phyloP scores from a whole-genome alignment of 2,888 invertebrate genomes.

The Onchidella celtica region DNA sequence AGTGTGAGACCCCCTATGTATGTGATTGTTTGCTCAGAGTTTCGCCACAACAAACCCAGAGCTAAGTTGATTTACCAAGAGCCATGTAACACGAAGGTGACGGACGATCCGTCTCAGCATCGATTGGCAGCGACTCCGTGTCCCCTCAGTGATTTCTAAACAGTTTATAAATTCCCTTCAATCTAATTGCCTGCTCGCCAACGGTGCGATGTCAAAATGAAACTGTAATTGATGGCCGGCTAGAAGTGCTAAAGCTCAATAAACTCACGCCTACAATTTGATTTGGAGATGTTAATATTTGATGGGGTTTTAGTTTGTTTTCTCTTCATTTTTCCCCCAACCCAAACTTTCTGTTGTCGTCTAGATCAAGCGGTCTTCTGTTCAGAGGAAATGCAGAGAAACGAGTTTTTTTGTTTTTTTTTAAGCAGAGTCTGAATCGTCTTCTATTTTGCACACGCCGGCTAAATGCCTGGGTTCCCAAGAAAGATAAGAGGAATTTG shows the following conservation, averaged over 20 bases:
- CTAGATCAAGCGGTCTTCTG: too few relatives aligned
- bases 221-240: constrained; percentile 66
- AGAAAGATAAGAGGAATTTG: too few relatives aligned
- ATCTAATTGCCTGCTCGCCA: constrained; percentile 60
- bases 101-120: constrained; percentile 49
- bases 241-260: constrained; percentile 64
- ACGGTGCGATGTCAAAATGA: constrained; percentile 62
- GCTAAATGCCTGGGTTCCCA: too few relatives aligned
- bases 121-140: constrained; percentile 50
- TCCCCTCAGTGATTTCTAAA: constrained; percentile 71
- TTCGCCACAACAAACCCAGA: constrained; percentile 52
- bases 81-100: constrained; percentile 46
- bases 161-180: constrained; percentile 72
- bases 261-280: constrained; percentile 63
- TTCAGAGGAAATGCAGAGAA: too few relatives aligned
- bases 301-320: constrained; percentile 53
- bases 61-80: constrained; percentile 51
- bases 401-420: too few relatives aligned
- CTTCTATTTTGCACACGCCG: too few relatives aligned
- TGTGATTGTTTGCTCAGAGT: constrained; percentile 48
- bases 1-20: constrained; percentile 43
- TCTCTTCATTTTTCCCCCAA: constrained; percentile 15
- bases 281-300: constrained; percentile 69
- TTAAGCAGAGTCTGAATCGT: too few relatives aligned
- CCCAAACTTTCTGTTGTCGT: too few relatives aligned